Percentiles rank a stretch among this genome's conserved stretches.
Conservation (phyloP, 2,888 invertebrate genomes). For the Oxycera nigricornis region DNA sequence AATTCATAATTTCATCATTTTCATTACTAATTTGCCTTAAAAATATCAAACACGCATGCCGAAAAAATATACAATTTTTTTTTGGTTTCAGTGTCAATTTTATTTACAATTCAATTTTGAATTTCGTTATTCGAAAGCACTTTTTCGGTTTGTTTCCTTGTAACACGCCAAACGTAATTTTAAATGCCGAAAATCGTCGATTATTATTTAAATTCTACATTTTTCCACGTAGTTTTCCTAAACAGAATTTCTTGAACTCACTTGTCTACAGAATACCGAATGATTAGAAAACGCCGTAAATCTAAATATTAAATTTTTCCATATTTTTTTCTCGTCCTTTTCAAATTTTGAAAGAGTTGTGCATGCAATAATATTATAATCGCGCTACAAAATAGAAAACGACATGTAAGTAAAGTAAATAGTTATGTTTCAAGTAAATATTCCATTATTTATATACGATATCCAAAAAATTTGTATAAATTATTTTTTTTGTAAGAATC, state of each 20-base stretch:
- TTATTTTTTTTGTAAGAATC: constrained; percentile 30
- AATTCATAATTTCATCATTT: background rate
- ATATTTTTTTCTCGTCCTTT: background rate
- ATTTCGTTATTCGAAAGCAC: background rate
- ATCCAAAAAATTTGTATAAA: background rate
- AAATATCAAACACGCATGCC: background rate
- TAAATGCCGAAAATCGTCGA: background rate
- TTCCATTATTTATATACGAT: background rate
- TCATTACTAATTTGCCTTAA: background rate
- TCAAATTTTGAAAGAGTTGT: constrained; percentile 7
- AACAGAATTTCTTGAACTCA: constrained; percentile 37
- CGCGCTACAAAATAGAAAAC: background rate
- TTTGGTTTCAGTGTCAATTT: background rate
- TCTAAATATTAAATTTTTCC: constrained; percentile 5
- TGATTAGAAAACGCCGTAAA: constrained; percentile 9
- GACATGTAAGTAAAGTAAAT: background rate
- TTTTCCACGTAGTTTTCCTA: background rate
- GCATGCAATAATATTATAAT: background rate
- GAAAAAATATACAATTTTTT: background rate
- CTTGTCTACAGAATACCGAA: constrained; percentile 32
- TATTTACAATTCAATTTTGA: constrained; percentile 31
- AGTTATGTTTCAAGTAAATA: constrained; percentile 1
- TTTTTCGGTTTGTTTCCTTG: background rate
- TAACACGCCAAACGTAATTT: no score
- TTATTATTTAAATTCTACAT: background rate